These are phyloP conservation scores for Cephus cinctus DNA, from an alignment of 1,140 invertebrate genomes.

Conservation along the genomic window DNA sequence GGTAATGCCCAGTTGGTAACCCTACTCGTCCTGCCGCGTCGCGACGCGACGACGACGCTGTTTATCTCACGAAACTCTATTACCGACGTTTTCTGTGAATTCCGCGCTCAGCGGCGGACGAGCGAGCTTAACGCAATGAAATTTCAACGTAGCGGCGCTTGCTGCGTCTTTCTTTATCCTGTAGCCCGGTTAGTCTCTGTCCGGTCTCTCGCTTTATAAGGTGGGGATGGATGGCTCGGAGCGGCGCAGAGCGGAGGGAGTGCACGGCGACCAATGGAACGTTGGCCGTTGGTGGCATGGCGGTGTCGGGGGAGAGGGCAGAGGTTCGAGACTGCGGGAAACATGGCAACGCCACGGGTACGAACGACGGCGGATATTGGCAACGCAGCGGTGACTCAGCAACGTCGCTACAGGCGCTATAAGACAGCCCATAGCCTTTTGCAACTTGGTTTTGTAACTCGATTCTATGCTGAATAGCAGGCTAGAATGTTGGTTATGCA, in stretches of 20 bases:
- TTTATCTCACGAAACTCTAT: constrained; percentile 45
- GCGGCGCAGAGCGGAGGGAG: neutral
- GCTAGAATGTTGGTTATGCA: too few species aligned
- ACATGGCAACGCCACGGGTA: constrained; percentile 32
- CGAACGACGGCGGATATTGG: constrained; percentile 20
- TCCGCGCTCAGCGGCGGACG: constrained; percentile 30
- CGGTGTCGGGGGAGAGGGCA: constrained; percentile 11
- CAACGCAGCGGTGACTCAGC: constrained; percentile 50
- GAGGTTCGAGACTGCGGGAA: constrained; percentile 11
- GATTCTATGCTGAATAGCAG: constrained; percentile 32
- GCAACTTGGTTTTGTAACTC: constrained; percentile 43
- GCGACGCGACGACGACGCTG: constrained; percentile 21
- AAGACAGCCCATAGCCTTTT: constrained; percentile 30
- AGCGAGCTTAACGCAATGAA: constrained; percentile 45
- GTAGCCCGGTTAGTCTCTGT: constrained; percentile 1
- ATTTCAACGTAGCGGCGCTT: constrained; percentile 41
- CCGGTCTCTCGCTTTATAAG: neutral
- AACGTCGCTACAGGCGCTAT: constrained; percentile 18
- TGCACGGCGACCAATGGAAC: neutral
- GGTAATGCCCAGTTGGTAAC: constrained; percentile 31
- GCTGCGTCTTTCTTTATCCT: constrained; percentile 4
- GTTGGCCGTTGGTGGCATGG: constrained; percentile 1
- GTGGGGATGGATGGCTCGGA: neutral
- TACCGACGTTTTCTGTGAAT: constrained; percentile 48
- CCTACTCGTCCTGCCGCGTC: constrained; percentile 10